Percentiles rank a stretch among this genome's conserved stretches.
phyloP scores from a whole-genome alignment of 2,113 vertebrate genomes.

The Sardina pilchardus region DNA sequence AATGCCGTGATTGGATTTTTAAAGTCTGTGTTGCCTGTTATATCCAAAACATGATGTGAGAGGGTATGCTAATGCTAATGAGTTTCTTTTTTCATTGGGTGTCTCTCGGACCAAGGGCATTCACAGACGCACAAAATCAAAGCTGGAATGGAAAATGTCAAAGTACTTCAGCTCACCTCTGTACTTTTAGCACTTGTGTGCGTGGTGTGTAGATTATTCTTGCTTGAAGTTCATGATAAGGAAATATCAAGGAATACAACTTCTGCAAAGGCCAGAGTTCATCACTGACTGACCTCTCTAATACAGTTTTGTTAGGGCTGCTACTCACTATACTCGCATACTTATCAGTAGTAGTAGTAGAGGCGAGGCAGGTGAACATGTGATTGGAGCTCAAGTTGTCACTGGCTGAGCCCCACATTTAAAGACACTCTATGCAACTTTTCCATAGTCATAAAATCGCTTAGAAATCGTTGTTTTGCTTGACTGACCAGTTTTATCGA shows the following conservation, averaged over 20 bases:
- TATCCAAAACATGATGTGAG: neutral
- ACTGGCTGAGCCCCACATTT: neutral
- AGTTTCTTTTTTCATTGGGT: neutral
- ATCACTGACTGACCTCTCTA: neutral
- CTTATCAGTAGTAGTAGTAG: neutral
- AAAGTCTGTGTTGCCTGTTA: neutral
- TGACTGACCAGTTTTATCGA: no score
- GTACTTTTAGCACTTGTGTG: neutral
- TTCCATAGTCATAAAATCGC: no score
- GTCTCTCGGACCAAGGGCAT: neutral
- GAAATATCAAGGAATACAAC: neutral
- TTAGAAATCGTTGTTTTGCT: no score
- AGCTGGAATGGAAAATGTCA: neutral
- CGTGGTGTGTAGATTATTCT: no score
- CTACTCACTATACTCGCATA: no score
- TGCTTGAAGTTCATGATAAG: neutral
- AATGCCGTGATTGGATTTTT: neutral
- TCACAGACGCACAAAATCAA: neutral
- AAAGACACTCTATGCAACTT: no score
- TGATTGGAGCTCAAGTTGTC: neutral
- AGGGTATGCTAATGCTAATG: neutral
- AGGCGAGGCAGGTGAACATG: neutral
- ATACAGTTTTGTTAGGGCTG: neutral
- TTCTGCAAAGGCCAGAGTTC: neutral
- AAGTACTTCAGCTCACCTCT: neutral